Evolutionary conservation across 2,888 invertebrate genomes (phyloP).

Genomic region (Mesochorus sp.): DNA sequence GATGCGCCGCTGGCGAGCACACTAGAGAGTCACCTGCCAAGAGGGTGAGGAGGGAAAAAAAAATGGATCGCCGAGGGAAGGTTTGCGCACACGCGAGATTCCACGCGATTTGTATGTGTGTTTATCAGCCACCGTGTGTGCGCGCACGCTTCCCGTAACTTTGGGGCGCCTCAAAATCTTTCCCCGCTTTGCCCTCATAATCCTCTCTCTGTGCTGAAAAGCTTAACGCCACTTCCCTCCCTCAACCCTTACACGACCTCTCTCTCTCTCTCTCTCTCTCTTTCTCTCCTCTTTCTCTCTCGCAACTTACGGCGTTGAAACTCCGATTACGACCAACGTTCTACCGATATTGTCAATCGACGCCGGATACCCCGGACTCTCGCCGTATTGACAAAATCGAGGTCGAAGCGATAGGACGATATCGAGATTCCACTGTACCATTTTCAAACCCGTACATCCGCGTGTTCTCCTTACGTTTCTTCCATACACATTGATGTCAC

Average conservation of each 20-base stretch:
- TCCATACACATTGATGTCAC: slow-evolving; percentile 57
- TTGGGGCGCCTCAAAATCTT: neutral
- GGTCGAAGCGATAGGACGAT: slow-evolving; percentile 1
- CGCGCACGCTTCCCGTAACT: neutral
- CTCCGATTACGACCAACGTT: slow-evolving; percentile 24
- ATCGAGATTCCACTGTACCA: slow-evolving; percentile 5
- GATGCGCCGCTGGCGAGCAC: slow-evolving; percentile 51
- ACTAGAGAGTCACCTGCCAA: slow-evolving; percentile 35
- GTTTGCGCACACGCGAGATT: slow-evolving; percentile 48
- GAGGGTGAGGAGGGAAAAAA: neutral
- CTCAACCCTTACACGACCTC: too few relatives aligned
- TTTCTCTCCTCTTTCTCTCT: neutral
- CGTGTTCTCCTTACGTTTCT: slow-evolving; percentile 8
- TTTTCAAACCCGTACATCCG: neutral
- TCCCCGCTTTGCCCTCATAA: neutral
- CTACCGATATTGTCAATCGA: slow-evolving; percentile 33
- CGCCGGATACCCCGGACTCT: neutral
- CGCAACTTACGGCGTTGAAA: neutral
- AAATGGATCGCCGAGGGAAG: neutral
- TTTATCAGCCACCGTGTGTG: slow-evolving; percentile 31
- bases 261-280: neutral
- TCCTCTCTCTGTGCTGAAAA: neutral
- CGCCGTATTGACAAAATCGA: slow-evolving; percentile 10
- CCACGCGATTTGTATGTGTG: slow-evolving; percentile 36
- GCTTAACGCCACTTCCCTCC: neutral